Evolutionary conservation across 1,140 invertebrate genomes (phyloP).

Genomic region (Andricus grossulariae): DNA sequence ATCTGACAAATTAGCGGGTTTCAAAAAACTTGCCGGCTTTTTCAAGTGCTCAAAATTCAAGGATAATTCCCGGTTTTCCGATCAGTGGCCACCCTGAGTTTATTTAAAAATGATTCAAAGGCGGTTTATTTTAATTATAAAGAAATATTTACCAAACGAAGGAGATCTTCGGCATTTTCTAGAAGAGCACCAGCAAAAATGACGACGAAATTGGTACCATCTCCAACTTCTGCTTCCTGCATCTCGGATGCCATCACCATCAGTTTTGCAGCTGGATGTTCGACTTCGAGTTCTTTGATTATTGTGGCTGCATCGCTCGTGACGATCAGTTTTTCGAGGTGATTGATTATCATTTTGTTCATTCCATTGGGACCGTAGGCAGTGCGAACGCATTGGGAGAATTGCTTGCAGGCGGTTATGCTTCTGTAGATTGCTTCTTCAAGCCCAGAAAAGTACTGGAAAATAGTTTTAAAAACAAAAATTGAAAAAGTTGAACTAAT

Average conservation of each 20-base stretch:
- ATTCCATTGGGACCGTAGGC: constrained; percentile 99
- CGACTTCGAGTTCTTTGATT: constrained; percentile 95
- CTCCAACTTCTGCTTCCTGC: constrained; percentile 99
- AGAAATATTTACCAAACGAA: constrained; percentile 83
- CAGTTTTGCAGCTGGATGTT: constrained; percentile 99
- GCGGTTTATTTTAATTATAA: background rate
- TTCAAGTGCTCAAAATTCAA: no score
- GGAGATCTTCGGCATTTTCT: constrained; percentile 93
- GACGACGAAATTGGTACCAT: constrained; percentile 99
- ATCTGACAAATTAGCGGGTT: no score
- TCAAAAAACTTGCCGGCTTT: no score
- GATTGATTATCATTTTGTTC: constrained; percentile 99
- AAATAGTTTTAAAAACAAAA: constrained; percentile 54
- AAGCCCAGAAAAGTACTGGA: constrained; percentile 94
- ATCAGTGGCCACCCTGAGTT: no score
- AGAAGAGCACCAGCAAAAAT: constrained; percentile 95
- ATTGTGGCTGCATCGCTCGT: constrained; percentile 99
- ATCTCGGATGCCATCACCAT: constrained; percentile 97
- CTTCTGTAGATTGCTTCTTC: constrained; percentile 98
- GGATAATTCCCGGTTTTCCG: no score
- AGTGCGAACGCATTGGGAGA: constrained; percentile 93
- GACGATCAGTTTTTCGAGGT: constrained; percentile 98
- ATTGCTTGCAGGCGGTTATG: constrained; percentile 96
- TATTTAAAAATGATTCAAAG: no score
- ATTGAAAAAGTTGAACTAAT: no score